Base-by-base conservation (phyloP, 1,140 invertebrate genomes). In the Bathynomus jamesi region DNA sequence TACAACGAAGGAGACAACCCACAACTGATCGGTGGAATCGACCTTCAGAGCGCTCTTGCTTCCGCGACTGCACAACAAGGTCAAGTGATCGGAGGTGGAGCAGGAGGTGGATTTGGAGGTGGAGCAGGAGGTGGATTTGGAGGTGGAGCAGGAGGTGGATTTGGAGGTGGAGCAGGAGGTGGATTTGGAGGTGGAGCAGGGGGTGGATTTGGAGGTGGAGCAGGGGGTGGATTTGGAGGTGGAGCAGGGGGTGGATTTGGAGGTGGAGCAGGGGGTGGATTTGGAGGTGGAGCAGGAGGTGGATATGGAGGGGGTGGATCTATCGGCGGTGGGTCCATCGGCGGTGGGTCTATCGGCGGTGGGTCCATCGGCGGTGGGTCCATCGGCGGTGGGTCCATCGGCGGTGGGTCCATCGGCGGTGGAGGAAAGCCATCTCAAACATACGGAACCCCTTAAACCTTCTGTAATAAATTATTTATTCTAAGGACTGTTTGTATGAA, bases 1-100 rank as follows among this genome's bases (percentile, higher is more conserved):
- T 69, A 69, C 67, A 60, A 69, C 61, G 67, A 69, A 28, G 67
- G 67, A 5, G 67, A 69, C 25, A 69, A 69, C 25, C 67, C 67
- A 5, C 60, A 61, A 7, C 53, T 69, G 4, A 27, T 61, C 0
- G 67, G 46, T 7, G 67, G 67, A 61, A 69, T 69, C 21, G 67
- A 69, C 28, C 53, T 69, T 28, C 67, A 69, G 13, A 53, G 46
- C n/a, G 67, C 67, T 0, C 53, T 69, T 13, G 7, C 67, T 28
- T 30, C 28, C 28, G 67, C 67, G 28, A 1, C 46, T 11, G 53
- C 60, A 2, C 46, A 29, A 24, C 67, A 69, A 11, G 67, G 67
- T 8, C 60, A 62, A 25, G 0, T 69, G 10, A 61, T 69, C 10
- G 46, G 25, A 0, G 53, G 27, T 25, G 53, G 53, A 69, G 13